Evolutionary conservation across 1,140 invertebrate species (phyloP).

Genomic region (Drosophila nigrodunni): DNA sequence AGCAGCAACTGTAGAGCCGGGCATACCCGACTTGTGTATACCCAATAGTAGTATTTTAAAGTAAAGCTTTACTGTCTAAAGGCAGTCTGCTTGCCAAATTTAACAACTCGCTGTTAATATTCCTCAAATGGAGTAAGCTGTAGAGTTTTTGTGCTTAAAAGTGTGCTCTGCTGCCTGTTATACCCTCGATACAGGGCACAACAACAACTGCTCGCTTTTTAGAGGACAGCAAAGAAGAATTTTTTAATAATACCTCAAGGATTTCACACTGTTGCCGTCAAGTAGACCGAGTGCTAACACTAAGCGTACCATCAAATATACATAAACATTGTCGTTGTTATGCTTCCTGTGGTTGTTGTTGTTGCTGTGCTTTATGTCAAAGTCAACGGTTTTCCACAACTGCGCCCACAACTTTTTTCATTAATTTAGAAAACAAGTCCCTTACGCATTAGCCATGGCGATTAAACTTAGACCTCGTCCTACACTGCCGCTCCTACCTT

Average conservation of each 20-base stretch:
- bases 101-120: too few species aligned
- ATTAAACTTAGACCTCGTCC: constrained; percentile 49
- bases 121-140: too few species aligned
- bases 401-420: constrained; percentile 75
- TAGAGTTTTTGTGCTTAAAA: too few species aligned
- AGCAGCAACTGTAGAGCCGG: constrained; percentile 3
- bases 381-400: constrained; percentile 25
- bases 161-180: too few species aligned
- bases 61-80: too few species aligned
- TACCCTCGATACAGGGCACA: constrained; percentile 9
- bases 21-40: too few species aligned
- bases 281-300: constrained; percentile 26
- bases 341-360: constrained; percentile 20
- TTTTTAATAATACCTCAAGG: constrained; percentile 80
- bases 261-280: constrained; percentile 32
- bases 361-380: constrained; percentile 46
- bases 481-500: not conserved
- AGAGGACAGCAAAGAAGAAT: constrained; percentile 48
- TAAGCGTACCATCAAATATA: constrained; percentile 48
- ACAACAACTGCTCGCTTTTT: constrained; percentile 38
- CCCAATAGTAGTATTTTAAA: too few species aligned
- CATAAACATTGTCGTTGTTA: constrained; percentile 51
- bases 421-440: constrained; percentile 61
- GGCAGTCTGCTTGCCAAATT: too few species aligned
- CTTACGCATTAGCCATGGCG: constrained; percentile 49